phyloP scores from a whole-genome alignment of 2,797 vertebrate species.

The Fringilla coelebs region DNA sequence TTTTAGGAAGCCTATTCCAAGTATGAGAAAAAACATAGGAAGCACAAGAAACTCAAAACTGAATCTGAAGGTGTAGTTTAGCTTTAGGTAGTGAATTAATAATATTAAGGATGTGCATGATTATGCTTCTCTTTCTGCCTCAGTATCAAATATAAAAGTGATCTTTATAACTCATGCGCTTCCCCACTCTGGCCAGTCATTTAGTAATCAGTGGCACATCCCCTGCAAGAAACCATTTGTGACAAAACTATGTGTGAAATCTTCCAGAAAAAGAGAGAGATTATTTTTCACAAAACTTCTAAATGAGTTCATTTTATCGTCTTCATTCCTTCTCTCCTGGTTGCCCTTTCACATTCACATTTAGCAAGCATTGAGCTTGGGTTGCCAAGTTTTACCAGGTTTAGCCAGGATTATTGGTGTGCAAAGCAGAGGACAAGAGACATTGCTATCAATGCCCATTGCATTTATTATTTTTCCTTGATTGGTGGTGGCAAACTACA shows the following conservation, averaged over 20 bases:
- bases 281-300: not conserved
- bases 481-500: not conserved
- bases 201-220: not conserved
- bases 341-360: not conserved
- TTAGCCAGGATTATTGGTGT: not conserved
- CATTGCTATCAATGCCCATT: not conserved
- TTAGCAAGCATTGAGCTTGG: not conserved
- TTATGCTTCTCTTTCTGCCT: not conserved
- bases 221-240: not conserved
- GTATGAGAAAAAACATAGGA: not conserved
- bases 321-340: not conserved
- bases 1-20: not conserved
- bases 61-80: not conserved
- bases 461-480: not conserved
- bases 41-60: not conserved
- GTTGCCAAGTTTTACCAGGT: not conserved
- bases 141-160: not conserved
- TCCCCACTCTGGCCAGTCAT: not conserved
- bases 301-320: not conserved
- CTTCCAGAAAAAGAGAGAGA: not conserved
- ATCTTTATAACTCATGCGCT: not conserved
- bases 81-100: not conserved
- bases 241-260: not conserved
- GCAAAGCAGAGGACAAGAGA: not conserved
- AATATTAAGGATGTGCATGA: rapidly evolving